Evolutionary conservation across 2,888 invertebrate species (phyloP).

Genomic region (Tachina grossa): DNA sequence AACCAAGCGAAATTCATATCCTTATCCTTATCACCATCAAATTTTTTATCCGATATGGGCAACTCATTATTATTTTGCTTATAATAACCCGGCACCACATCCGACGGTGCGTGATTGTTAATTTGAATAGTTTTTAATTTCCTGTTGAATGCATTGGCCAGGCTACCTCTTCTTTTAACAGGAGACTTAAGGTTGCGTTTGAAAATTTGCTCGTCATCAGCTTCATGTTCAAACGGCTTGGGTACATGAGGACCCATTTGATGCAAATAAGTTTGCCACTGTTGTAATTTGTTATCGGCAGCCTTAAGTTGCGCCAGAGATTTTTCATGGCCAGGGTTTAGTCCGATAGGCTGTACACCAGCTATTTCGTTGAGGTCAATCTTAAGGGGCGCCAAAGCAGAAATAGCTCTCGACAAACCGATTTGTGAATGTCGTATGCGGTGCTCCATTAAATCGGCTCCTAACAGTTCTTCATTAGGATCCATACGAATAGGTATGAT

Average conservation of each 20-base stretch:
- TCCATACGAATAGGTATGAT: conserved; percentile 93
- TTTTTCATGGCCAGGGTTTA: conserved; percentile 86
- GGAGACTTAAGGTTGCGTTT: conserved; percentile 72
- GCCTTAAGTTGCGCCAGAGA: conserved; percentile 80
- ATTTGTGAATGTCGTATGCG: conserved; percentile 87
- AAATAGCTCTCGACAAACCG: conserved; percentile 89
- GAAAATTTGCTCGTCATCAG: conserved; percentile 69
- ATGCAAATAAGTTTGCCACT: conserved; percentile 81
- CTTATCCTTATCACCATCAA: conserved; percentile 73
- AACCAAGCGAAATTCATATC: conserved; percentile 80
- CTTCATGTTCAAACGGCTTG: conserved; percentile 58
- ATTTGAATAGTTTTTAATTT: conserved; percentile 74
- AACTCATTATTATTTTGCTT: conserved; percentile 77
- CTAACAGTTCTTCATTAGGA: conserved; percentile 92
- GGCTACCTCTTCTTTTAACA: conserved; percentile 64
- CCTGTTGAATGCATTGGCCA: conserved; percentile 75
- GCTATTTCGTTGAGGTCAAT: conserved; percentile 82
- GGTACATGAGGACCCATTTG: conserved; percentile 76
- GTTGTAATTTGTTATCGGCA: conserved; percentile 80
- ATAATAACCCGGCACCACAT: conserved; percentile 73
- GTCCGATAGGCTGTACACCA: conserved; percentile 83
- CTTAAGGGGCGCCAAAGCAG: conserved; percentile 87
- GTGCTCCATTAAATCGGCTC: conserved; percentile 95
- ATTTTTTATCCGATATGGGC: conserved; percentile 73
- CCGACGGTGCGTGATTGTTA: conserved; percentile 64